Evolutionary conservation across 2,113 vertebrate genomes (phyloP).

Genomic region (Leiothrix lutea): DNA sequence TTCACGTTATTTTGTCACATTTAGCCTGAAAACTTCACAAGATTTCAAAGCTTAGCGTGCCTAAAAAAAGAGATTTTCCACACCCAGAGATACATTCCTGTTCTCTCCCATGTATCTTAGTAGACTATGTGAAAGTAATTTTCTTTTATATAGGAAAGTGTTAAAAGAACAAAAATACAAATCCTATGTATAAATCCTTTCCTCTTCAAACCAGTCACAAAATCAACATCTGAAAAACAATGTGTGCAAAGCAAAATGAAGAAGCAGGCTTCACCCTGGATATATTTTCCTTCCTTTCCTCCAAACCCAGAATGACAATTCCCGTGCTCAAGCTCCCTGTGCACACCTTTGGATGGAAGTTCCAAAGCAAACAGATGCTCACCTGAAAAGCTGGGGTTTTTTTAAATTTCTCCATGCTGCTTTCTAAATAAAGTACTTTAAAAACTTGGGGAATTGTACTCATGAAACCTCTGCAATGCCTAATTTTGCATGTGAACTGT

Average conservation of each 20-base stretch:
- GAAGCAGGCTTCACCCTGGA: neutral
- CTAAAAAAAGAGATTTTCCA: neutral
- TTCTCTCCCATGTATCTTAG: neutral
- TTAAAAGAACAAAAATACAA: neutral
- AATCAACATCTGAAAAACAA: neutral
- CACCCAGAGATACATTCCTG: neutral
- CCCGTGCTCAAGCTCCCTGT: neutral
- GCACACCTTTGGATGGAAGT: neutral
- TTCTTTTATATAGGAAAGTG: neutral
- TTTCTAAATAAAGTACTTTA: neutral
- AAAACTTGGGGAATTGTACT: neutral
- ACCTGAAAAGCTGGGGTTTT: neutral
- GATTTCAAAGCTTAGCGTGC: neutral
- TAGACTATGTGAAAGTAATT: neutral
- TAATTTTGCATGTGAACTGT: neutral
- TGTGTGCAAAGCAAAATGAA: neutral
- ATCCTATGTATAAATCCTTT: neutral
- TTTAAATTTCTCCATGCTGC: accelerated
- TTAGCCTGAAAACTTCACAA: neutral
- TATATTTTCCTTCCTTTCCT: neutral
- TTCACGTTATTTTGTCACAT: neutral
- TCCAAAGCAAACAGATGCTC: neutral
- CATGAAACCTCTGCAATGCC: neutral
- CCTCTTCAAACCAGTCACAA: neutral
- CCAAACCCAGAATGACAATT: neutral